These are phyloP conservation scores for Pomacea canaliculata DNA, from an alignment of 2,888 invertebrate species.

Conservation along the genomic window DNA sequence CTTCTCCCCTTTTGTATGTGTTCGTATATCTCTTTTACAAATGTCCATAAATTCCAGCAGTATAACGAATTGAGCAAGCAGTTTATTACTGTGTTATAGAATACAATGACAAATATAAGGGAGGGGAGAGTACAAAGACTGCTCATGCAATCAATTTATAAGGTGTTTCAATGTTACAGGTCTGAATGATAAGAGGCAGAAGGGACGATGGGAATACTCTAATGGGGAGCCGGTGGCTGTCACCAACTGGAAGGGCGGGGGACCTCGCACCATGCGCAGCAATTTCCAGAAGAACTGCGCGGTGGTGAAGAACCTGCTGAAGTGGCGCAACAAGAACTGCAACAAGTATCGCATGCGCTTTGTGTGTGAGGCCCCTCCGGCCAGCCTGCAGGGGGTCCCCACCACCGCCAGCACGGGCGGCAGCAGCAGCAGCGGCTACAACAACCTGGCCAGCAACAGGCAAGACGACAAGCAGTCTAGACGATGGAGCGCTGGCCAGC, in stretches of 20 bases:
- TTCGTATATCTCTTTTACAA: too few species aligned
- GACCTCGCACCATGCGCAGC: conserved; percentile 50
- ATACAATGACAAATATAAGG: too few species aligned
- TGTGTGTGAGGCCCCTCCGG: conserved; percentile 52
- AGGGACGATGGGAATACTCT: conserved; percentile 59
- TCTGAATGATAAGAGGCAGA: conserved; percentile 56
- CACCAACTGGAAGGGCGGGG: conserved; percentile 59
- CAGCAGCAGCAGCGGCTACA: background rate
- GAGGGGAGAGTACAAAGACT: too few species aligned
- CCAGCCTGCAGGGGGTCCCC: background rate
- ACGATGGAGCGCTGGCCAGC: background rate
- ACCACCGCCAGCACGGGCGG: conserved; percentile 9
- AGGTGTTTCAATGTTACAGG: conserved; percentile 42
- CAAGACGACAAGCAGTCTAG: background rate
- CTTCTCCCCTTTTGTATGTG: too few species aligned
- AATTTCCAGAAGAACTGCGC: conserved; percentile 62
- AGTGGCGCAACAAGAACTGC: conserved; percentile 65
- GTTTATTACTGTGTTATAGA: too few species aligned
- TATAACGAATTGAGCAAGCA: too few species aligned
- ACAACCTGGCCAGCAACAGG: background rate
- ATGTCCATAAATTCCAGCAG: too few species aligned
- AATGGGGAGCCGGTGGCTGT: conserved; percentile 51
- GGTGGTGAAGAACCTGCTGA: conserved; percentile 55
- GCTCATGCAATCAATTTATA: too few species aligned
- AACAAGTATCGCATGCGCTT: conserved; percentile 58